These are phyloP conservation scores for Onychostruthus taczanowskii DNA, from an alignment of 2,113 vertebrate species.

Conservation along the genomic window DNA sequence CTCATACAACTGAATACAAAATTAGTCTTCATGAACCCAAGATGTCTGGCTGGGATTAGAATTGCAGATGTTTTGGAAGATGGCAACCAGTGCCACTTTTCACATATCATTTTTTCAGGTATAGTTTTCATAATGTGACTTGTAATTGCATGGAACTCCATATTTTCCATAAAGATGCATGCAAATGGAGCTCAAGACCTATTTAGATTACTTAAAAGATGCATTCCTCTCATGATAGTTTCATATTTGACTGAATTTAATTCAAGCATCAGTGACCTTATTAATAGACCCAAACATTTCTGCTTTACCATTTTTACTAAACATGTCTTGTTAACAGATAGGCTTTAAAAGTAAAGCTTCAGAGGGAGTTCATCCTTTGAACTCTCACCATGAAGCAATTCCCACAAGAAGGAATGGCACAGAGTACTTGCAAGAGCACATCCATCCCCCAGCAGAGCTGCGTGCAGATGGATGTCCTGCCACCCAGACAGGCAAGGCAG, in stretches of 20 bases:
- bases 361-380: neutral
- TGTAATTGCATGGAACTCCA: neutral
- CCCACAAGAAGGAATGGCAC: neutral
- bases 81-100: neutral
- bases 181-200: slow-evolving; percentile 26
- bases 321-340: neutral
- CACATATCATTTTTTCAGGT: neutral
- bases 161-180: slow-evolving; percentile 20
- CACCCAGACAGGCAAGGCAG: neutral
- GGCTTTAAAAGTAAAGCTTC: neutral
- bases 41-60: neutral
- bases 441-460: neutral
- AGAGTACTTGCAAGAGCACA: neutral
- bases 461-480: neutral
- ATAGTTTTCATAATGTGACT: neutral
- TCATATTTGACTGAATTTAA: neutral
- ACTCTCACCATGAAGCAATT: neutral
- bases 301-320: slow-evolving; percentile 5
- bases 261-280: neutral
- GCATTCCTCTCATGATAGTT: neutral
- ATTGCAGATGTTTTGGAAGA: neutral
- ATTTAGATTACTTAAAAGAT: slow-evolving; percentile 19
- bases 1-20: neutral
- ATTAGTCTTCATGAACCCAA: neutral
- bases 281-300: slow-evolving; percentile 1